These are phyloP conservation scores for Sebastolobus alascanus DNA, from an alignment of 2,797 vertebrate genomes.

Conservation along the genomic window DNA sequence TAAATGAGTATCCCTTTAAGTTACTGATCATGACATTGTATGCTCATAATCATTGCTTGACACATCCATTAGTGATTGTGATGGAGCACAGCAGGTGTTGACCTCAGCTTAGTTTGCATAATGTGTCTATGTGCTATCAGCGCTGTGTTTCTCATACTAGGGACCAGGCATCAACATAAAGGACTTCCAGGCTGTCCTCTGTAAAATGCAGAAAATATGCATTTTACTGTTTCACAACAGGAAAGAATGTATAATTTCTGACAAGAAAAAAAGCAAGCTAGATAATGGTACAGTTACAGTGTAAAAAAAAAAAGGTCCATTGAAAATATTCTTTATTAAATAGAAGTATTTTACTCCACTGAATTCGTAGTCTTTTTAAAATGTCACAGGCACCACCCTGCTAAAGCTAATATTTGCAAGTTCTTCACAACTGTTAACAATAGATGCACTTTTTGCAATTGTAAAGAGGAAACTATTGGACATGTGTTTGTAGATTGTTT, in stretches of 20 bases:
- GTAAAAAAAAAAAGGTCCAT: not conserved
- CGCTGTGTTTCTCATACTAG: not conserved
- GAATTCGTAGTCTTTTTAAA: not conserved
- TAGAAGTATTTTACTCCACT: not conserved
- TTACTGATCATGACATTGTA: not conserved
- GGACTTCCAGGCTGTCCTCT: not conserved
- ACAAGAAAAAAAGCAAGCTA: not conserved
- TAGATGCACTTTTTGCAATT: no score
- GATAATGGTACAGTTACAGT: not conserved
- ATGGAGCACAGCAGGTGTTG: not conserved
- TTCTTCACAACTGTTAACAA: no score
- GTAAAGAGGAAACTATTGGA: no score
- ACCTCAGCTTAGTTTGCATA: constrained; percentile 13
- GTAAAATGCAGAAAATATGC: not conserved
- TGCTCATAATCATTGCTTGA: not conserved
- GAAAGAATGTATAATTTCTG: not conserved
- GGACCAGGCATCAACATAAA: not conserved
- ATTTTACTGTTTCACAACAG: not conserved
- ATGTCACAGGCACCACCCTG: no score
- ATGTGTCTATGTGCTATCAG: not conserved
- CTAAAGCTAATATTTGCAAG: no score
- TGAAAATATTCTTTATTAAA: not conserved
- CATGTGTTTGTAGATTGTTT: no score
- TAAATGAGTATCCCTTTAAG: not conserved
- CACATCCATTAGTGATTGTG: not conserved